Evolutionary conservation across 2,797 vertebrate genomes (phyloP).

Genomic region (Enteromius paludinosus): DNA sequence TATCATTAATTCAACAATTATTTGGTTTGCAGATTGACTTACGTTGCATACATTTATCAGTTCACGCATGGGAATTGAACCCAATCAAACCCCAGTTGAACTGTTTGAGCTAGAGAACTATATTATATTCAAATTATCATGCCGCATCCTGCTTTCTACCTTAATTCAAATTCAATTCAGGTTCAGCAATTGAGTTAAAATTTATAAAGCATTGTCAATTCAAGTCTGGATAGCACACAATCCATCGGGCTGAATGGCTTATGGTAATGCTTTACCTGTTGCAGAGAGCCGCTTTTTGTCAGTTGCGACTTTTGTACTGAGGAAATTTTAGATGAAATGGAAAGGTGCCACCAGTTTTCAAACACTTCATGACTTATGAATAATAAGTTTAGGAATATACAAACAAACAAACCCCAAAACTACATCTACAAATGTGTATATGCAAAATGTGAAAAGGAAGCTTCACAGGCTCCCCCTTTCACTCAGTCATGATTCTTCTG

Average conservation of each 20-base stretch:
- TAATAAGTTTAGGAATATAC: background rate
- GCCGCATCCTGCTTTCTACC: background rate
- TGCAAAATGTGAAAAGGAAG: slow-evolving; percentile 12
- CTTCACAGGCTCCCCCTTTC: background rate
- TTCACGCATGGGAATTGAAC: background rate
- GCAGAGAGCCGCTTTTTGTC: background rate
- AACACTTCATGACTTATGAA: background rate
- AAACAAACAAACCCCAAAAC: slow-evolving; percentile 1
- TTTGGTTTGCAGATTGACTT: background rate
- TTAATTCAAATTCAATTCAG: slow-evolving; percentile 28
- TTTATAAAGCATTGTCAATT: slow-evolving; percentile 15
- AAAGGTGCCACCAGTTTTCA: slow-evolving; percentile 1
- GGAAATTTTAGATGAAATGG: slow-evolving; percentile 26
- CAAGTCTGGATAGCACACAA: slow-evolving; percentile 12
- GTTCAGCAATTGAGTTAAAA: slow-evolving; percentile 7
- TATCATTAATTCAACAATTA: background rate
- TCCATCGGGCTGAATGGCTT: slow-evolving; percentile 8
- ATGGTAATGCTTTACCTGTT: slow-evolving; percentile 25
- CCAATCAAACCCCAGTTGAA: background rate
- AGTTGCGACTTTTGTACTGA: slow-evolving; percentile 6
- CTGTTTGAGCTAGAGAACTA: background rate
- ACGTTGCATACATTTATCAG: background rate
- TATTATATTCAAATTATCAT: slow-evolving; percentile 1
- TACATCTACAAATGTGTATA: background rate
- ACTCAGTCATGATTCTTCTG: slow-evolving; percentile 6